Base-by-base conservation (phyloP, 2,888 invertebrate species). In the Hydriomena furcata region DNA sequence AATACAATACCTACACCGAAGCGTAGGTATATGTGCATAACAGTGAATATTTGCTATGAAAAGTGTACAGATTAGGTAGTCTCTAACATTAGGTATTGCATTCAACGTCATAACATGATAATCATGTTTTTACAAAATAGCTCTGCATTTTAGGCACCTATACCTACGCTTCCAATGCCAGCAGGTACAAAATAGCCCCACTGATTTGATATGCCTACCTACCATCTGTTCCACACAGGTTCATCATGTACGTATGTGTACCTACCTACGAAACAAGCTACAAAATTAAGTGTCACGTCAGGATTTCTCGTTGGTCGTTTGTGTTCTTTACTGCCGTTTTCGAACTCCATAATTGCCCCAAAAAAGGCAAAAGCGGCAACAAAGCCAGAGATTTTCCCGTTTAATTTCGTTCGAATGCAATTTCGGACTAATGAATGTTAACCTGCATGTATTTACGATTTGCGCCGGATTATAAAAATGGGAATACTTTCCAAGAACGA, bases 231-330 rank as follows among this genome's bases (percentile, higher is more conserved):
- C 12, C 2, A 17, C 17, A 3, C 13, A 31, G 35, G 32, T 34
- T 43, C 36, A 50, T 51, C 43, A 51, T 61, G 11, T 49, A 52
- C n/a, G n/a, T n/a, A n/a, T n/a, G n/a, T n/a, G n/a, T n/a, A n/a
- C n/a, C n/a, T n/a, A n/a, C n/a, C n/a, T n/a, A n/a, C n/a, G 60
- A 60, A 61, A 58, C 57, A 47, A 55, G 61, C 59, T 58, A 54
- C 65, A 58, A 70, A 79, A 78, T 80, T 75, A 79, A 76, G 67
- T 76, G 72, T 73, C 73, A 71, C 68, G 64, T 69, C 66, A 66
- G 67, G 60, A 55, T 63, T 65, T 65, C 58, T 66, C 62, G 60
- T 63, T 63, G 58, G 61, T 60, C 68, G 66, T 73, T 73, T 66
- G 60, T 60, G 59, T 66, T 65, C 61, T 64, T 66, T 57, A 49